Conservation (phyloP, 2,888 invertebrate species). For the Mycalesis mineus region DNA sequence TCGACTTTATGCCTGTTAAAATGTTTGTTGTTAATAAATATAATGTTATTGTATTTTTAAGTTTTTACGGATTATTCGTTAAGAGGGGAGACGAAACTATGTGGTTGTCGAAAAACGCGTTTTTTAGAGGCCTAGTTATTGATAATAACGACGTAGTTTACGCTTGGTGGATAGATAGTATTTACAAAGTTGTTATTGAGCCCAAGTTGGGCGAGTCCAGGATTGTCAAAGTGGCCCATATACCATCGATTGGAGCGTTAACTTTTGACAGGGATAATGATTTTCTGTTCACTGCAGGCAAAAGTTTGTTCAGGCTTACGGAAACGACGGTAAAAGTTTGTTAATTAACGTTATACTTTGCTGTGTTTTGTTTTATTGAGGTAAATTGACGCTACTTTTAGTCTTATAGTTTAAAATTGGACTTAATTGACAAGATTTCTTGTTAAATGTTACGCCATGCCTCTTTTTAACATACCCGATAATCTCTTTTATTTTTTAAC, state of each 20-base stretch:
- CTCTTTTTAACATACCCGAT: no score
- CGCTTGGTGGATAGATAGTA: constrained; percentile 66
- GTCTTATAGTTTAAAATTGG: not conserved
- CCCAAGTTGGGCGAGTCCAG: constrained; percentile 44
- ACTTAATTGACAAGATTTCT: not conserved
- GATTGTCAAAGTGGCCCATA: constrained; percentile 45
- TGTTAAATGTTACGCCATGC: no score
- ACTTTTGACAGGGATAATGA: constrained; percentile 61
- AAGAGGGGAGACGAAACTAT: constrained; percentile 42
- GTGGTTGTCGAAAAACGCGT: constrained; percentile 53
- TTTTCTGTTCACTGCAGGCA: constrained; percentile 52
- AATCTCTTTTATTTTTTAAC: no score
- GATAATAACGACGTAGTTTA: constrained; percentile 56
- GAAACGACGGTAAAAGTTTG: constrained; percentile 35
- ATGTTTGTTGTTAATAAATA: constrained; percentile 58
- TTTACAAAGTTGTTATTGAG: constrained; percentile 54
- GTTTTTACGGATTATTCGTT: constrained; percentile 52
- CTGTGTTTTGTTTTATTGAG: not conserved
- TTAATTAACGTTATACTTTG: constrained; percentile 14
- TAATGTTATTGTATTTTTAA: constrained; percentile 51
- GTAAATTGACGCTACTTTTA: not conserved
- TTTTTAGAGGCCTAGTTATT: constrained; percentile 56
- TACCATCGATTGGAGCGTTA: constrained; percentile 52
- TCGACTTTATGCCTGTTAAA: constrained; percentile 47
- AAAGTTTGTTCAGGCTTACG: constrained; percentile 45